Conservation (phyloP, 2,113 vertebrate species). For the Cololabis saira region DNA sequence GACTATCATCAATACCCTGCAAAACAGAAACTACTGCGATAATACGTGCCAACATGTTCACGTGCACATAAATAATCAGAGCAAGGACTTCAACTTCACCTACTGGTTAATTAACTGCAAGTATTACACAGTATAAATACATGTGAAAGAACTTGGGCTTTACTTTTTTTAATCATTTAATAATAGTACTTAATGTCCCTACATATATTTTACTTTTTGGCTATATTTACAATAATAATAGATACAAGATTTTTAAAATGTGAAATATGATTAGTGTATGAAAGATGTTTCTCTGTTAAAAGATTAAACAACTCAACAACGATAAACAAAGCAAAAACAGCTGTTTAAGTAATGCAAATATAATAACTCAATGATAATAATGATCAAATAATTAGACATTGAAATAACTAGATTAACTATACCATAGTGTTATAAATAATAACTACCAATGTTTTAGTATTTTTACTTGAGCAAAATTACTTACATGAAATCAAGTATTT, state of each 20-base stretch:
- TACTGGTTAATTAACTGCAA: neutral
- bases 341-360: neutral
- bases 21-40: conserved; percentile 21
- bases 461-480: too few species aligned
- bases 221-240: too few species aligned
- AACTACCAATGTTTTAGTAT: neutral
- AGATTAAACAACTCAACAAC: neutral
- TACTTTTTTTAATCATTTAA: too few species aligned
- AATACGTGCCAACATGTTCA: conserved; percentile 42
- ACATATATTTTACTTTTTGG: too few species aligned
- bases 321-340: neutral
- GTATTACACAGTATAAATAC: too few species aligned
- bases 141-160: neutral
- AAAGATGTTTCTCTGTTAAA: too few species aligned
- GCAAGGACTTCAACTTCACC: neutral
- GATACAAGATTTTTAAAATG: too few species aligned
- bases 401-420: neutral
- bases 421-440: neutral
- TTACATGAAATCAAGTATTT: too few species aligned
- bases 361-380: conserved; percentile 1
- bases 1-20: neutral
- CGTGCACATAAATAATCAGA: conserved; percentile 7
- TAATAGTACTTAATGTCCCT: too few species aligned
- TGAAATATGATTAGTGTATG: too few species aligned
- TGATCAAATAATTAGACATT: neutral